Conservation (phyloP, 2,888 invertebrate genomes). For the Cryptophagus acutangulus region DNA sequence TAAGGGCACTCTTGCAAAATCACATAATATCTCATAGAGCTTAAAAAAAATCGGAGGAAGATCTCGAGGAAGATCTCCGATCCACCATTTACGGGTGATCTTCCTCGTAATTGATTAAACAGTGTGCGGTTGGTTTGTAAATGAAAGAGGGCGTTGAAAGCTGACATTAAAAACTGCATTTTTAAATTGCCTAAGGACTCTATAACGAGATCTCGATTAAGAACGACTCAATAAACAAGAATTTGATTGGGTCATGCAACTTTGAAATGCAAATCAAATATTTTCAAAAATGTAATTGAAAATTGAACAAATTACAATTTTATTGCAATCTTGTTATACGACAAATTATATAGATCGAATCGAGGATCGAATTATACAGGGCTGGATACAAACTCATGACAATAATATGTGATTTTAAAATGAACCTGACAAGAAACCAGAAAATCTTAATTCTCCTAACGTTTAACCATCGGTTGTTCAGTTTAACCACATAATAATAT, state of each 20-base stretch:
- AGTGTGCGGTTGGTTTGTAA: constrained; percentile 11
- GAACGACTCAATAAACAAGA: constrained; percentile 25
- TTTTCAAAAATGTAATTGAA: no score
- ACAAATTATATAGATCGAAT: no score
- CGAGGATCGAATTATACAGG: no score
- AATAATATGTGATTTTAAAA: no score
- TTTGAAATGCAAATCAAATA: constrained; percentile 16
- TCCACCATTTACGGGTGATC: not conserved
- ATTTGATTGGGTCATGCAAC: constrained; percentile 20
- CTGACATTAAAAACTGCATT: constrained; percentile 23
- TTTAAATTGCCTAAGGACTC: constrained; percentile 19
- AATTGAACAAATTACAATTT: no score
- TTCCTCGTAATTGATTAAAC: constrained; percentile 11
- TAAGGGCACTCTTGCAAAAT: not conserved
- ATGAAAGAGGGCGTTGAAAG: constrained; percentile 19
- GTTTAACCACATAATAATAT: no score
- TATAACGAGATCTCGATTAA: constrained; percentile 23
- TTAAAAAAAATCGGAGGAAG: not conserved
- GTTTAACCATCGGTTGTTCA: no score
- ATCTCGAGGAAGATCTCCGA: no score
- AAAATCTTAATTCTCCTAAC: no score
- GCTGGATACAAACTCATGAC: no score
- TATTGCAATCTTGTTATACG: no score
- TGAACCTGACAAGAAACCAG: no score
- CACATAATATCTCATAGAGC: not conserved